Conservation (phyloP, 2,888 invertebrate species). For the Apomyelois bistriatella region DNA sequence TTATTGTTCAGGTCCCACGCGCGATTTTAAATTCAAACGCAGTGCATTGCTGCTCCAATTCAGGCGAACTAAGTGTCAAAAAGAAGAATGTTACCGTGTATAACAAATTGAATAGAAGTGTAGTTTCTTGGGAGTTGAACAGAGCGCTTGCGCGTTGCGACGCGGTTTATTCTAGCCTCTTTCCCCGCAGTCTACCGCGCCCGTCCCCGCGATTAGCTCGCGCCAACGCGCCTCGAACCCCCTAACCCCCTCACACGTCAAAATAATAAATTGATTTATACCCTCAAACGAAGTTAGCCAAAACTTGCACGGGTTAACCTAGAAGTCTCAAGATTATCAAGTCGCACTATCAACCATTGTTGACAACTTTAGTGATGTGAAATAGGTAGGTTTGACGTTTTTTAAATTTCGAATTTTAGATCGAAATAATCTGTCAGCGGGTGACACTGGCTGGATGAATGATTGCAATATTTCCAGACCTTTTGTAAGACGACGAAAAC, state of each 20-base stretch:
- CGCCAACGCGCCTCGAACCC: conserved; percentile 30
- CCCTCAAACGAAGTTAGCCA: conserved; percentile 42
- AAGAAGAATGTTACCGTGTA: conserved; percentile 5
- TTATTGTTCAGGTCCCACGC: background rate
- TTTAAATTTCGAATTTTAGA: conserved; percentile 6
- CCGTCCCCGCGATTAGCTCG: conserved; percentile 38
- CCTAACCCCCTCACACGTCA: conserved; percentile 48
- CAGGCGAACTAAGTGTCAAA: background rate
- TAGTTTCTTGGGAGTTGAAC: conserved; percentile 11
- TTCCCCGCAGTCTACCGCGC: conserved; percentile 47
- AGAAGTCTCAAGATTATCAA: conserved; percentile 21
- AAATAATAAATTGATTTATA: conserved; percentile 69
- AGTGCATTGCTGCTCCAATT: background rate
- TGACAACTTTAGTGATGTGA: conserved; percentile 31
- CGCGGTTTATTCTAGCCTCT: conserved; percentile 35
- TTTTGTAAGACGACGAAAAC: conserved; percentile 33
- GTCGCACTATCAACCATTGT: conserved; percentile 14
- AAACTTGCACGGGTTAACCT: conserved; percentile 36
- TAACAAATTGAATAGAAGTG: conserved; percentile 5
- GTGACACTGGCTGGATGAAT: conserved; percentile 56
- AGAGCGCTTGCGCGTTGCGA: conserved; percentile 45
- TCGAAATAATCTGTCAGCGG: conserved; percentile 42
- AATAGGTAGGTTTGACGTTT: conserved; percentile 32
- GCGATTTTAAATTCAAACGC: background rate
- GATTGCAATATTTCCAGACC: conserved; percentile 53